Evolutionary conservation across 2,797 vertebrate genomes (phyloP).

Genomic region (Leuciscus waleckii): DNA sequence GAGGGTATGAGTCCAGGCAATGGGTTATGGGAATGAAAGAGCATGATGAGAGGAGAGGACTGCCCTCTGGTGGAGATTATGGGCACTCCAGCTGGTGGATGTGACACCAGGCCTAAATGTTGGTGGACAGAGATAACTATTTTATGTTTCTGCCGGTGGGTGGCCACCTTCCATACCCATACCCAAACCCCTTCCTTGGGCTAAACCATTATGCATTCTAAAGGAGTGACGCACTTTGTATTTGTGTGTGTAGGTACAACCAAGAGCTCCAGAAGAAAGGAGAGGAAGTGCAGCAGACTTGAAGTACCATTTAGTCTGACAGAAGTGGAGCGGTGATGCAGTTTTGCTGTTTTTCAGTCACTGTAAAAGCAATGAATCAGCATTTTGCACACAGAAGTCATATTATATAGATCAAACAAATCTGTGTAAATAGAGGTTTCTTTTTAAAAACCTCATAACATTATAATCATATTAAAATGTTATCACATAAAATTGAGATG

Average conservation of each 20-base stretch:
- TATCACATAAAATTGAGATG: background rate
- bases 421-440: background rate
- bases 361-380: constrained; percentile 23
- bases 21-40: too few relatives aligned
- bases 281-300: constrained; percentile 34
- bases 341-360: constrained; percentile 4
- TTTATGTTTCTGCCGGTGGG: too few relatives aligned
- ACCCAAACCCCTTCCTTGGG: too few relatives aligned
- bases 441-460: background rate
- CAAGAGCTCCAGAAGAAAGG: constrained; percentile 52
- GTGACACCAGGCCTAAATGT: too few relatives aligned
- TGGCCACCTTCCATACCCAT: too few relatives aligned
- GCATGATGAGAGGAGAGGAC: too few relatives aligned
- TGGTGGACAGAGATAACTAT: too few relatives aligned
- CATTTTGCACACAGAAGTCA: constrained; percentile 26
- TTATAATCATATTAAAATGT: background rate
- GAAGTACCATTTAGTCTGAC: background rate
- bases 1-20: too few relatives aligned
- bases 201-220: constrained; percentile 8
- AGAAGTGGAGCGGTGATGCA: background rate
- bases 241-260: constrained; percentile 58
- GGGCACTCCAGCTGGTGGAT: too few relatives aligned
- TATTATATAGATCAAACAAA: constrained; percentile 19
- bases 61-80: too few relatives aligned
- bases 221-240: background rate